Evolutionary conservation across 2,113 vertebrate species (phyloP).

Genomic region (Ancistrus triradiatus): DNA sequence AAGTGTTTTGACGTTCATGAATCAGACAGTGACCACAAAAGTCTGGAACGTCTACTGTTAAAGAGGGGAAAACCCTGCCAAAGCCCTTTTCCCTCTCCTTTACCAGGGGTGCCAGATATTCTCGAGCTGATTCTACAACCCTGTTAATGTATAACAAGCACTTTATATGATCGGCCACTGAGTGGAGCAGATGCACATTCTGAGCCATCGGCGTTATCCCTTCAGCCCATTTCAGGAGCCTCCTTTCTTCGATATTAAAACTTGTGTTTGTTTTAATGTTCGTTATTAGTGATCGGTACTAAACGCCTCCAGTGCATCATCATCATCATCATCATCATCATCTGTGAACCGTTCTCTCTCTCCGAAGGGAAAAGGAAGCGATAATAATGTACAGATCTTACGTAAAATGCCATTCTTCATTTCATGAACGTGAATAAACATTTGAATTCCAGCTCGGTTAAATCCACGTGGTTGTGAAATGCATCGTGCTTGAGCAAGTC

Average conservation of each 20-base stretch:
- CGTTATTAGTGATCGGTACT: neutral
- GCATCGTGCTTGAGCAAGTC: neutral
- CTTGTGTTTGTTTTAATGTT: too few species aligned
- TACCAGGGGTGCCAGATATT: too few species aligned
- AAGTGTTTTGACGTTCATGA: too few species aligned
- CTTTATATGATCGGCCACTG: conserved; percentile 52
- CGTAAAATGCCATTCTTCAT: too few species aligned
- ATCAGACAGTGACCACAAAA: too few species aligned
- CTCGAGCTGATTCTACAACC: too few species aligned
- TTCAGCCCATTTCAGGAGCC: conserved; percentile 1
- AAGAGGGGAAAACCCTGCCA: too few species aligned
- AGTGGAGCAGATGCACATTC: conserved; percentile 51
- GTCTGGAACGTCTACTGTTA: too few species aligned
- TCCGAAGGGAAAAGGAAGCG: conserved; percentile 59
- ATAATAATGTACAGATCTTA: neutral
- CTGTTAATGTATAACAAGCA: conserved; percentile 32
- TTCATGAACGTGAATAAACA: neutral
- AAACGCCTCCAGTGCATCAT: neutral
- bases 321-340: neutral
- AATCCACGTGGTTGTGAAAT: neutral
- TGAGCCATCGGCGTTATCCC: conserved; percentile 23
- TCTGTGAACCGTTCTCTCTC: conserved; percentile 48
- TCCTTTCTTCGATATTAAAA: too few species aligned
- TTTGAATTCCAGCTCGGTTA: neutral
- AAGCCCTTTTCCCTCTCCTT: too few species aligned